These are phyloP conservation scores for Papilio protenor DNA, from an alignment of 2,888 invertebrate genomes.

Conservation along the genomic window DNA sequence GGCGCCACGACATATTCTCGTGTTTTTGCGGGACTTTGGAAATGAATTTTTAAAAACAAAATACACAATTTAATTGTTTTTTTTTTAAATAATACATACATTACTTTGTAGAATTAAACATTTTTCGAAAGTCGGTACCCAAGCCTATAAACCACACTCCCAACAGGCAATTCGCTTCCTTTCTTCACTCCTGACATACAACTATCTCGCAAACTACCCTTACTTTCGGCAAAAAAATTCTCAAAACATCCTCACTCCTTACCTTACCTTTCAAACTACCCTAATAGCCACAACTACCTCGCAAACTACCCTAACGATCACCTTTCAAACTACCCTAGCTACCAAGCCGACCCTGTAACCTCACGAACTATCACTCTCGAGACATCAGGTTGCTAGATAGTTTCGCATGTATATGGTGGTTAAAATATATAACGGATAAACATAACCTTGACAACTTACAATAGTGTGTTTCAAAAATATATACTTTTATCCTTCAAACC, in stretches of 20 bases:
- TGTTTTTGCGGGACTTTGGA: too few relatives aligned
- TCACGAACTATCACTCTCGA: neutral
- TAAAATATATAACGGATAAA: conserved; percentile 40
- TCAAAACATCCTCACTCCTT: conserved; percentile 8
- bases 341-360: conserved; percentile 1
- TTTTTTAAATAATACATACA: too few relatives aligned
- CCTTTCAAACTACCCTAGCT: conserved; percentile 48
- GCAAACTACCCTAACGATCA: conserved; percentile 31
- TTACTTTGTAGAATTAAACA: too few relatives aligned
- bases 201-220: conserved; percentile 49
- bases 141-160: too few relatives aligned
- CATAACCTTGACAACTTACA: neutral
- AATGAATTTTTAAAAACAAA: too few relatives aligned
- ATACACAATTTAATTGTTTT: too few relatives aligned
- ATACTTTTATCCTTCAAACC: conserved; percentile 51
- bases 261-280: neutral
- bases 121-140: too few relatives aligned
- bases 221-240: neutral
- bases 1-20: too few relatives aligned
- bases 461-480: neutral
- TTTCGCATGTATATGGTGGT: conserved; percentile 70
- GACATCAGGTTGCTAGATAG: conserved; percentile 65
- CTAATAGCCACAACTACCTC: neutral
- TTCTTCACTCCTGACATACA: conserved; percentile 35
- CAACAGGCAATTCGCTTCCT: too few relatives aligned